A percentile compares a stretch with the other conserved stretches of the same genome.
These are phyloP conservation scores for Eurois occulta DNA, from an alignment of 2,888 invertebrate genomes.

Conservation along the genomic window DNA sequence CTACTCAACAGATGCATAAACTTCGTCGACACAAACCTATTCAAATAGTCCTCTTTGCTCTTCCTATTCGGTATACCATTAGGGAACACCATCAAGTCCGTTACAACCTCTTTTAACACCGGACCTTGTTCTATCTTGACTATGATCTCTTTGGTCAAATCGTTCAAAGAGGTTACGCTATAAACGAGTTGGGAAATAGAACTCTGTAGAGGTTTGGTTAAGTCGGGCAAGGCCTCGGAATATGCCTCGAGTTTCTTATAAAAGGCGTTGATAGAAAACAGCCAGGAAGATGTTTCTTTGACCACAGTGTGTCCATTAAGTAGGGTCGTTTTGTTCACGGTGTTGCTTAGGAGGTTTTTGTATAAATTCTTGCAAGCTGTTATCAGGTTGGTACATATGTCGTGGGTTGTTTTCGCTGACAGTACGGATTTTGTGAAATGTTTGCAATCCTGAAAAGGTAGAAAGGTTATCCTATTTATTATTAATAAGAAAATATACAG, in stretches of 20 bases:
- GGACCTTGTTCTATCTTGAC: constrained; percentile 79
- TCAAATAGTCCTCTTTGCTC: constrained; percentile 80
- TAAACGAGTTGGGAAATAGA: constrained; percentile 92
- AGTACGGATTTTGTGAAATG: constrained; percentile 87
- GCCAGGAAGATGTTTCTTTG: constrained; percentile 88
- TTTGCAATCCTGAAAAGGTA: constrained; percentile 84
- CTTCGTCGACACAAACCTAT: constrained; percentile 83
- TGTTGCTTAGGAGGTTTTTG: constrained; percentile 65
- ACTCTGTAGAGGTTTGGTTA: constrained; percentile 93
- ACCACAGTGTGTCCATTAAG: constrained; percentile 77
- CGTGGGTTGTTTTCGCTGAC: constrained; percentile 76
- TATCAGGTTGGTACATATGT: constrained; percentile 75
- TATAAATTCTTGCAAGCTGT: constrained; percentile 72
- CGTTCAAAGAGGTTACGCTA: constrained; percentile 91
- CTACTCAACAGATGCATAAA: constrained; percentile 81
- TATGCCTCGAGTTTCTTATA: constrained; percentile 90
- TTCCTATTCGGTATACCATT: constrained; percentile 72
- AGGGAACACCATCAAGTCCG: constrained; percentile 89
- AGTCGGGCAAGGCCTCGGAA: constrained; percentile 94
- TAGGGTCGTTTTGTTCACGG: constrained; percentile 63
- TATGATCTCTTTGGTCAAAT: constrained; percentile 87
- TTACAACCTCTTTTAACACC: constrained; percentile 75
- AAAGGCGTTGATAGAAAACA: constrained; percentile 90
- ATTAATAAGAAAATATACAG: background rate
- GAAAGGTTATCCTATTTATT: background rate